Evolutionary conservation across 1,140 invertebrate species (phyloP).

Genomic region (Zaprionus kolodkinae): DNA sequence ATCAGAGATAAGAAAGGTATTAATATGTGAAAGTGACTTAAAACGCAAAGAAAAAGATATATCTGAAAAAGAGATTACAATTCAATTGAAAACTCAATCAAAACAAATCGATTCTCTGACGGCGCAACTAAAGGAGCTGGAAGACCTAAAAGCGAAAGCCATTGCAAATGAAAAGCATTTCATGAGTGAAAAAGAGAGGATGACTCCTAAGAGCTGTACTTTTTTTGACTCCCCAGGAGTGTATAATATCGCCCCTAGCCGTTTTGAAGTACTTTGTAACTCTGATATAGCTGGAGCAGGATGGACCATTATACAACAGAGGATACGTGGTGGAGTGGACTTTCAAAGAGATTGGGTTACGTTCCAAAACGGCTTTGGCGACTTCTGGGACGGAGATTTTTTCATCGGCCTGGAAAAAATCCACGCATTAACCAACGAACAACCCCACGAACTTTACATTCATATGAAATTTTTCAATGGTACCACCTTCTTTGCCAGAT

Average conservation of each 20-base stretch:
- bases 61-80: too few species aligned
- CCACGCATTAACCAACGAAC: background rate
- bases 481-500: background rate
- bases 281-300: background rate
- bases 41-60: too few species aligned
- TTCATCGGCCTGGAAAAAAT: slow-evolving; percentile 15
- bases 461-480: background rate
- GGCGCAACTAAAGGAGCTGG: too few species aligned
- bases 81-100: too few species aligned
- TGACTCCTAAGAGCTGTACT: too few species aligned
- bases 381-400: background rate
- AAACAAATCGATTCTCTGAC: background rate
- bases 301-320: slow-evolving; percentile 6
- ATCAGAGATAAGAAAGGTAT: too few species aligned
- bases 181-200: too few species aligned
- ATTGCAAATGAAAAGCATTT: too few species aligned
- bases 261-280: background rate
- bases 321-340: background rate
- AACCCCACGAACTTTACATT: background rate
- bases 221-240: background rate
- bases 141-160: too few species aligned
- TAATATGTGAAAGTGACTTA: too few species aligned
- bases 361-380: background rate
- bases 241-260: background rate
- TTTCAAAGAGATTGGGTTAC: background rate